These are phyloP conservation scores for Murina feae DNA, from an alignment of 2,113 vertebrate species.

Conservation along the genomic window DNA sequence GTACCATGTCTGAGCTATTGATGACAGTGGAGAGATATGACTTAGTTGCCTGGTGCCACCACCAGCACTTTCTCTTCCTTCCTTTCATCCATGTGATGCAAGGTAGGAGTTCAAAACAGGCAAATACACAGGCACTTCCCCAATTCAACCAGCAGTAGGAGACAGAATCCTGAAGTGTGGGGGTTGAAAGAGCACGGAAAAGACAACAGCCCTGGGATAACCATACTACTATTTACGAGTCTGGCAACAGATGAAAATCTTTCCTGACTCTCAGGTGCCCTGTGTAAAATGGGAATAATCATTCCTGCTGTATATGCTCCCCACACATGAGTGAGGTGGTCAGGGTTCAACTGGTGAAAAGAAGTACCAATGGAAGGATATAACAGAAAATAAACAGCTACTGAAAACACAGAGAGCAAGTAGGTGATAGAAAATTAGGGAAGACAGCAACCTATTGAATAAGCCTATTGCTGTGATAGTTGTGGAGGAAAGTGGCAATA, in stretches of 20 bases:
- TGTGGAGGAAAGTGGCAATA: background rate
- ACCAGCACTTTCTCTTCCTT: background rate
- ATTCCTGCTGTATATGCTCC: background rate
- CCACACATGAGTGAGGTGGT: background rate
- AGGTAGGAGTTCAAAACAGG: background rate
- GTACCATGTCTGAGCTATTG: background rate
- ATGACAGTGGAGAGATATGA: background rate
- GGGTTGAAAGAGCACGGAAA: background rate
- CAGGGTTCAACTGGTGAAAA: background rate
- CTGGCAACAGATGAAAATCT: background rate
- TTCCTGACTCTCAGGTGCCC: background rate
- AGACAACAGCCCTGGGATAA: background rate
- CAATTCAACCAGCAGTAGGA: background rate
- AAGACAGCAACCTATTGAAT: background rate
- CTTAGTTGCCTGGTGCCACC: background rate
- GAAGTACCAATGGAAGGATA: background rate
- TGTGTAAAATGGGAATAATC: background rate
- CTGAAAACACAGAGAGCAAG: background rate
- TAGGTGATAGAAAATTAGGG: background rate
- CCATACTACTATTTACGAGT: background rate
- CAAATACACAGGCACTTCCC: background rate
- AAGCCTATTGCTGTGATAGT: background rate
- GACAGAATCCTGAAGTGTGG: background rate
- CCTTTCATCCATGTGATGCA: background rate
- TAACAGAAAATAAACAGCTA: background rate